phyloP scores from a whole-genome alignment of 2,888 invertebrate species.

The Pyralis farinalis region DNA sequence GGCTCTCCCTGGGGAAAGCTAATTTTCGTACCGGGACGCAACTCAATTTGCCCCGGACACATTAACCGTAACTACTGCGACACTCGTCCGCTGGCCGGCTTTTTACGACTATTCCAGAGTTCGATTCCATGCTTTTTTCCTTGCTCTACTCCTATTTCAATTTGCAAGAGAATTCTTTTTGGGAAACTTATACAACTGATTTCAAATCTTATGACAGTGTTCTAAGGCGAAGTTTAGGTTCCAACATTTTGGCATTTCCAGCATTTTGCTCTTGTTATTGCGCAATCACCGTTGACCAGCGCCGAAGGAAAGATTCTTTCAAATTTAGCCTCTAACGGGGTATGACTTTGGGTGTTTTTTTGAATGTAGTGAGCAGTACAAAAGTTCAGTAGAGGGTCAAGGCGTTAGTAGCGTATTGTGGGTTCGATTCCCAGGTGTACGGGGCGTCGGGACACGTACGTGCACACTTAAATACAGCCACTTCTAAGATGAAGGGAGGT shows the following conservation, averaged over 20 bases:
- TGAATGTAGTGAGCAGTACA: slow-evolving; percentile 17
- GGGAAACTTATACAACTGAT: slow-evolving; percentile 12
- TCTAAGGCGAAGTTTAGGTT: slow-evolving; percentile 31
- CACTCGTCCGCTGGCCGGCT: slow-evolving; percentile 62
- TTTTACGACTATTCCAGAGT: slow-evolving; percentile 61
- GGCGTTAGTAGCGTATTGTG: slow-evolving; percentile 69
- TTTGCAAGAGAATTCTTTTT: slow-evolving; percentile 59
- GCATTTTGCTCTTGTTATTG: slow-evolving; percentile 29
- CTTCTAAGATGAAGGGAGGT: slow-evolving; percentile 76
- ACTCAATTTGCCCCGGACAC: slow-evolving; percentile 76
- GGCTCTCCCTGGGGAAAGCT: slow-evolving; percentile 55
- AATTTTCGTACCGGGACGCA: slow-evolving; percentile 68
- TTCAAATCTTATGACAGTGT: slow-evolving; percentile 11
- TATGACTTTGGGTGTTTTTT: slow-evolving; percentile 27
- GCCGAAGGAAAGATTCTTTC: slow-evolving; percentile 8
- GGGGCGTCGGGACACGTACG: slow-evolving; percentile 70
- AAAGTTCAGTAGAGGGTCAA: slow-evolving; percentile 57
- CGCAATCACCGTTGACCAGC: slow-evolving; percentile 73
- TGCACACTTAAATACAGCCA: slow-evolving; percentile 73
- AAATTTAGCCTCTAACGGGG: slow-evolving; percentile 26
- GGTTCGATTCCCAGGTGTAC: slow-evolving; percentile 80
- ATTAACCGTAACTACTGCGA: slow-evolving; percentile 74
- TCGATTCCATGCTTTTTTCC: slow-evolving; percentile 50
- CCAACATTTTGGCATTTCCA: slow-evolving; percentile 24
- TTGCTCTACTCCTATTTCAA: slow-evolving; percentile 61